Percentiles rank a stretch among this genome's conserved stretches.
Evolutionary conservation across 2,113 vertebrate species (phyloP).

Genomic region (Tretioscincus oriximinensis): DNA sequence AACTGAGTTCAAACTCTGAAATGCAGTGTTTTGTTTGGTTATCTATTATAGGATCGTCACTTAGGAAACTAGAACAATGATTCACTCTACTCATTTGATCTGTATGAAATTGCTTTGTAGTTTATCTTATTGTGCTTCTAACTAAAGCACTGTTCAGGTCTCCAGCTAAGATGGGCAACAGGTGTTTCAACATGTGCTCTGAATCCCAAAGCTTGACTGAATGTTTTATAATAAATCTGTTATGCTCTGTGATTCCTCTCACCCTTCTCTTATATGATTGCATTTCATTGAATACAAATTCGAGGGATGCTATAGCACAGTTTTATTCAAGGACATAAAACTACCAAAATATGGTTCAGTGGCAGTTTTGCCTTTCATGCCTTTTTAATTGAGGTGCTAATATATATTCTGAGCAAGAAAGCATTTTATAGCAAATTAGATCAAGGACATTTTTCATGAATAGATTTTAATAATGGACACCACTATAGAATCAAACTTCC

Average conservation of each 20-base stretch:
- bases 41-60: not conserved
- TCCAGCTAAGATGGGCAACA: conserved; percentile 16
- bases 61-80: not conserved
- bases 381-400: not conserved
- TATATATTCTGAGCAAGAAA: not conserved
- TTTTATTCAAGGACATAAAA: conserved; percentile 7
- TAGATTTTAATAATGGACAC: conserved; percentile 1
- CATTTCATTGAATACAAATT: conserved; percentile 15
- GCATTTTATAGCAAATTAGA: not conserved
- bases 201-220: conserved; percentile 4
- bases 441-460: not conserved
- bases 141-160: not conserved
- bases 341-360: not conserved
- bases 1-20: not conserved
- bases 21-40: not conserved
- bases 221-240: not conserved
- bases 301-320: conserved; percentile 1
- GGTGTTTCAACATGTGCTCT: conserved; percentile 4
- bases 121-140: not conserved
- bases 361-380: not conserved
- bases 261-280: not conserved
- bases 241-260: conserved; percentile 22
- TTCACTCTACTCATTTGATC: not conserved
- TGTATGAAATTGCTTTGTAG: not conserved
- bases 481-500: not conserved